These are phyloP conservation scores for Vanessa tameamea DNA, from an alignment of 1,140 invertebrate species.

Conservation along the genomic window DNA sequence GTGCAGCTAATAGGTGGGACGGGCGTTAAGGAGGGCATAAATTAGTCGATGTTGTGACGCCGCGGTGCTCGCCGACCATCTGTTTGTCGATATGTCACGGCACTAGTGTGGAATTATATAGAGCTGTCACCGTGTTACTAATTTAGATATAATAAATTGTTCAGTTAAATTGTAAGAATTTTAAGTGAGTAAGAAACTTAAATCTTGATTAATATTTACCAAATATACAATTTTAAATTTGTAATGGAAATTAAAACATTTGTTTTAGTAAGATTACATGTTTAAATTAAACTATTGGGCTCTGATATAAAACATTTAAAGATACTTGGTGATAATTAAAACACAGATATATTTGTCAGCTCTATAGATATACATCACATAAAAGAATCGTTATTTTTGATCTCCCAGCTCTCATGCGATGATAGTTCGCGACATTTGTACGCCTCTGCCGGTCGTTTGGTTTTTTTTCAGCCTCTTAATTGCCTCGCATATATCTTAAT, in stretches of 20 bases:
- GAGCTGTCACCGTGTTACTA: constrained; percentile 44
- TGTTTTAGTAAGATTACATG: too few relatives aligned
- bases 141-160: constrained; percentile 12
- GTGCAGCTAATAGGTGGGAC: constrained; percentile 77
- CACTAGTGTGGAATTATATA: constrained; percentile 55
- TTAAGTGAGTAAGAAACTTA: not conserved
- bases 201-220: too few relatives aligned
- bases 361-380: constrained; percentile 40
- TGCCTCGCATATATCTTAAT: constrained; percentile 69
- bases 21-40: constrained; percentile 77
- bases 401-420: constrained; percentile 63
- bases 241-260: too few relatives aligned
- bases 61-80: constrained; percentile 57
- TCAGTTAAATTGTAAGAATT: not conserved
- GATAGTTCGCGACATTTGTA: constrained; percentile 67
- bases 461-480: constrained; percentile 69
- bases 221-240: too few relatives aligned
- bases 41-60: constrained; percentile 76
- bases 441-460: constrained; percentile 35
- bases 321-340: too few relatives aligned
- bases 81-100: constrained; percentile 78
- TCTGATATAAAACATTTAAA: too few relatives aligned
- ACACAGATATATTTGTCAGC: constrained; percentile 32
- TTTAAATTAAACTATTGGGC: too few relatives aligned
- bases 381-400: constrained; percentile 63